These are phyloP conservation scores for Perizoma flavofasciatum DNA, from an alignment of 2,888 invertebrate genomes.

Conservation along the genomic window DNA sequence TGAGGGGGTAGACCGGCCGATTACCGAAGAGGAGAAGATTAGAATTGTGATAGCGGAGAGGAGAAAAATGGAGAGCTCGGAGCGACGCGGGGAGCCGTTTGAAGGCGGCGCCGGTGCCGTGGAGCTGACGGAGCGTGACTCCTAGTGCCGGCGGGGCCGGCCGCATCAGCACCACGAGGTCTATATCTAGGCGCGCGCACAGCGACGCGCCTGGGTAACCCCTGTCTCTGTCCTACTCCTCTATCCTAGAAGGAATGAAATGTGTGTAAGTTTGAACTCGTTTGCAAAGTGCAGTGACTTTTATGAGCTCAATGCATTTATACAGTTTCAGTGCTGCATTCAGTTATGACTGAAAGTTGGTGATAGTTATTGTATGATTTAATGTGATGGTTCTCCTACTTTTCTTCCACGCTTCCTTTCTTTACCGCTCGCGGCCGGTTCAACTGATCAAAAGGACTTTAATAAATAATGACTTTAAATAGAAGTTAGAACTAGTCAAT, in stretches of 20 bases:
- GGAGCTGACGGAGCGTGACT: constrained; percentile 73
- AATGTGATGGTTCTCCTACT: constrained; percentile 48
- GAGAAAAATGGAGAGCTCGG: constrained; percentile 76
- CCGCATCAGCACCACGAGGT: constrained; percentile 80
- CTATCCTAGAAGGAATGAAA: constrained; percentile 57
- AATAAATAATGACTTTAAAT: constrained; percentile 69
- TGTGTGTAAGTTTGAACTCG: constrained; percentile 70
- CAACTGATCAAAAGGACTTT: constrained; percentile 74
- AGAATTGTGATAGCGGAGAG: constrained; percentile 85
- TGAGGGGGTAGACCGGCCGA: constrained; percentile 55
- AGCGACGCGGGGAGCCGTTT: constrained; percentile 59
- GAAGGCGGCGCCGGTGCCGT: constrained; percentile 57
- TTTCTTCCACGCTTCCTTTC: constrained; percentile 49
- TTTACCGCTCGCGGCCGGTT: constrained; percentile 78
- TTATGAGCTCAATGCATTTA: constrained; percentile 37
- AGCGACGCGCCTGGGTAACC: constrained; percentile 35
- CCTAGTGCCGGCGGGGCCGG: constrained; percentile 83
- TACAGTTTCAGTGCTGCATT: constrained; percentile 52
- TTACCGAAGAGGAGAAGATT: constrained; percentile 81
- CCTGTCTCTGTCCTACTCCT: constrained; percentile 33
- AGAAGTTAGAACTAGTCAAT: constrained; percentile 81
- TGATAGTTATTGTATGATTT: constrained; percentile 51
- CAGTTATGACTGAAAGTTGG: constrained; percentile 53
- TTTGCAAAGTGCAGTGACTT: constrained; percentile 63
- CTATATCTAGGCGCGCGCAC: constrained; percentile 66